Evolutionary conservation across 53 echinoderm and acorn worm genomes (phyloP).

Genomic region (Hippasteria phrygiana): DNA sequence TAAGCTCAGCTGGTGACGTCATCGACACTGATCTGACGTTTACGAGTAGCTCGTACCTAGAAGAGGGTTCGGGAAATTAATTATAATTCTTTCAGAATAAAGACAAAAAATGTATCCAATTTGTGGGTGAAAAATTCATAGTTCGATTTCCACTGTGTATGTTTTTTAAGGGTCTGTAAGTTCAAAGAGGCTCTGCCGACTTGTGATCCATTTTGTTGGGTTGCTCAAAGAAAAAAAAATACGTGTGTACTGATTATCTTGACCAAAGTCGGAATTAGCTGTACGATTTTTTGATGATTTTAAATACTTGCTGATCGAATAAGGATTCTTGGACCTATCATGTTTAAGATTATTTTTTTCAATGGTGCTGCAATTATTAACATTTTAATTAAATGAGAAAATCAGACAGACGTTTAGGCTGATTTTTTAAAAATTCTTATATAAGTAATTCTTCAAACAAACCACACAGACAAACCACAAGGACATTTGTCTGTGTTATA

Average conservation of each 20-base stretch:
- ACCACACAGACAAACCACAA: no score
- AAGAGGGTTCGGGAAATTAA: constrained; percentile 53
- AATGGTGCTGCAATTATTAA: not conserved
- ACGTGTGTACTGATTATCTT: no score
- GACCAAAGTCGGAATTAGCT: no score
- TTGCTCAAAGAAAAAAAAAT: no score
- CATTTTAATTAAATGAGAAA: not conserved
- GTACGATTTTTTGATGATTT: no score
- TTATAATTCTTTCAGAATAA: not conserved
- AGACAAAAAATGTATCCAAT: no score
- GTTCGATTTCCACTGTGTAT: not conserved
- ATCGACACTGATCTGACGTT: constrained; percentile 21
- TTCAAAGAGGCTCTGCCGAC: no score
- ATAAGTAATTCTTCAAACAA: no score
- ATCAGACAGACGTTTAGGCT: not conserved
- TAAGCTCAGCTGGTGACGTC: constrained; percentile 41
- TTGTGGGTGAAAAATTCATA: no score
- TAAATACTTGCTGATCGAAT: no score
- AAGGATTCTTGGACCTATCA: no score
- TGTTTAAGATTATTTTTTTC: not conserved
- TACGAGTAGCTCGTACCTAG: constrained; percentile 40
- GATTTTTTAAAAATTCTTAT: not conserved
- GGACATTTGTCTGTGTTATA: not conserved
- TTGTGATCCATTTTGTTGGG: no score
- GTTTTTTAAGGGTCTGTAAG: not conserved